Evolutionary conservation across 2,888 invertebrate genomes (phyloP), one percentile per base, ranked within the genome.

Genomic region (Macaria liturata): DNA sequence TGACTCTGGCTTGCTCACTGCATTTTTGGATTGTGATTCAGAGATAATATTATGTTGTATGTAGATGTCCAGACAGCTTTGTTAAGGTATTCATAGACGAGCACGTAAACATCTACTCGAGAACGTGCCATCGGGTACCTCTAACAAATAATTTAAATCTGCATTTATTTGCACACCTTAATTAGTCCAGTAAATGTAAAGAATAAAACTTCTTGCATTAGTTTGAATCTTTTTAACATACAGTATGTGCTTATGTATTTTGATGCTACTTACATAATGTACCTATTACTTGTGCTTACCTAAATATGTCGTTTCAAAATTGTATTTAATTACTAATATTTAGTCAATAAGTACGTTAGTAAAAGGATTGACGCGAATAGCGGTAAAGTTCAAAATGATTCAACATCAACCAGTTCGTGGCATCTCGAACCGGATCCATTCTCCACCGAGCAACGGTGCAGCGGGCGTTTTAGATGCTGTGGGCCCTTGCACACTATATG

Each of bases 21-120:
- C 90, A 90, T 91, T 88, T 88, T 88, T 90, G 80, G 78, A 77
- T 76, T 77, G 79, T 91, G 91, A 90, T 86, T 91, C 91, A 91
- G 83, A 86, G 73, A 59, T 50, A 59, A 51, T n/a, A 81, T 6
- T 75, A 81, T 84, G 20, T 20, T 20, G 20, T 20, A 83, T 79
- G 78, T 84, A 83, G 80, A 77, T 81, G 81, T 79, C 79, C 80
- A 83, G 84, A 77, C 76, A 74, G 66, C 75, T 69, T 69, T 80
- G 69, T 76, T 77, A 75, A 69, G 72, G 77, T 80, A 81, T 79
- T 59, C 54, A 67, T 65, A 39, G 8, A 20, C 20, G 20, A 2
- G 20, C 20, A 20, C 20, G 20, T 20, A 20, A 20, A 20, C 20
- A 20, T 20, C 20, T 20, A 20, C 20, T 20, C 20, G 20, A 20